Base-by-base conservation (phyloP, 2,888 invertebrate genomes). In the Mesorhabditis sp. region DNA sequence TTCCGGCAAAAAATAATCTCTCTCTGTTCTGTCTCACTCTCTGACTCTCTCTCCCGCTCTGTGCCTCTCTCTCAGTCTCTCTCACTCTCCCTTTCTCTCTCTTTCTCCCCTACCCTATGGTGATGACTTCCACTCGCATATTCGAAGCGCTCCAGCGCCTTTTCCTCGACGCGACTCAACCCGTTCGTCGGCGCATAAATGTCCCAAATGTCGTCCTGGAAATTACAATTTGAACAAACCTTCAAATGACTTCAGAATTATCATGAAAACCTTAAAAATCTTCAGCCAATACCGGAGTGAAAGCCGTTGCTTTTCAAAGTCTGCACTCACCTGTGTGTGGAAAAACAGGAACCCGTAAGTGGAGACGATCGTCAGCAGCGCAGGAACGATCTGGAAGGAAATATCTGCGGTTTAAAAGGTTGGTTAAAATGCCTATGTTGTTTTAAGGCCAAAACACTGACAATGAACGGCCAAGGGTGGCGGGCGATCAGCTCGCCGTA, bases 171-270 rank as follows among this genome's bases (percentile, higher is more conserved):
- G 66, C 83, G 67, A 44, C 80, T 80, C 10, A 78, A 43, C 5
- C 83, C 83, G 67, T 83, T 80, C 5, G 78, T 69, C 42, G 83
- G 83, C 4, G 83, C 78, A 72, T 83, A 83, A 68, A 84, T 83
- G 73, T 83, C 83, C 83, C 83, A 83, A 72, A 83, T 83, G 70
- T 83, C 82, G 71, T 83, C 82, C 69, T 83, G 75, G 28, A 28
- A 28, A 28, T 28, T 28, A 28, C 28, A 28, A 28, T 28, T 28
- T 28, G 28, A 28, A 28, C 28, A 28, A 28, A 28, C 28, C 28
- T 28, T 28, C n/a, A 28, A 28, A 28, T 28, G 28, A 28, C 28
- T 28, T 28, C 1, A 28, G 28, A 28, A 28, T 28, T 28, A 28
- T 28, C 28, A 28, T 28, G 28, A 28, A 28, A 28, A 28, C 5